Percentiles rank a stretch among this genome's conserved stretches.
Conservation (phyloP, 2,113 vertebrate species). For the Ciconia stormi region DNA sequence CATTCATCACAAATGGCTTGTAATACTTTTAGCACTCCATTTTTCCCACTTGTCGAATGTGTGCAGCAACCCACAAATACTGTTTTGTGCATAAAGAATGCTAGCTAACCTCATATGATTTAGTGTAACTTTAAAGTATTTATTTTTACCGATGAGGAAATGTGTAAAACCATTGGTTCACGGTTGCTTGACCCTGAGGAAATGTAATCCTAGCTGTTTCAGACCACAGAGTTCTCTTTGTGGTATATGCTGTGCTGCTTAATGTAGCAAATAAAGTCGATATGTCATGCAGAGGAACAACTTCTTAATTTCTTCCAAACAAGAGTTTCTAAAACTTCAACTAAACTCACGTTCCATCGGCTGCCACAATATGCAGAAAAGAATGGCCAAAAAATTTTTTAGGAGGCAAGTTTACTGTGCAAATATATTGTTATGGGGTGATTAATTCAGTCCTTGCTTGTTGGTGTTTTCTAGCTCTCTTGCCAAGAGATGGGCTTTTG, state of each 20-base stretch:
- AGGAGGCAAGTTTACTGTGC: not conserved
- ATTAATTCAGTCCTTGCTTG: not conserved
- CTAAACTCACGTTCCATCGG: not conserved
- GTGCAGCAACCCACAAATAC: not conserved
- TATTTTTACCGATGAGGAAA: not conserved
- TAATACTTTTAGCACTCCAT: not conserved
- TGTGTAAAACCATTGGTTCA: not conserved
- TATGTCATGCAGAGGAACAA: not conserved
- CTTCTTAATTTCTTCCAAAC: not conserved
- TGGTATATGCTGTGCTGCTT: not conserved
- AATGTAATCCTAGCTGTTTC: not conserved
- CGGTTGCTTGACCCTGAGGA: not conserved
- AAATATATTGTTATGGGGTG: not conserved
- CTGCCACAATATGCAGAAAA: not conserved
- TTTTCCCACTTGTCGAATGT: not conserved
- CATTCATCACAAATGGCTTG: not conserved
- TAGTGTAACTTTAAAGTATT: not conserved
- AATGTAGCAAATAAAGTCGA: not conserved
- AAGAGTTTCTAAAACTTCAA: not conserved
- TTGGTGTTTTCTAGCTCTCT: not conserved
- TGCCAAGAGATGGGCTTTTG: not conserved
- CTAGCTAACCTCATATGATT: not conserved
- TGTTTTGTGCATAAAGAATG: not conserved
- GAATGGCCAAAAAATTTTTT: not conserved
- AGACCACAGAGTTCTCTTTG: not conserved